These are phyloP conservation scores for Eristalinus sepulchralis DNA, from an alignment of 2,888 invertebrate genomes.

Conservation along the genomic window DNA sequence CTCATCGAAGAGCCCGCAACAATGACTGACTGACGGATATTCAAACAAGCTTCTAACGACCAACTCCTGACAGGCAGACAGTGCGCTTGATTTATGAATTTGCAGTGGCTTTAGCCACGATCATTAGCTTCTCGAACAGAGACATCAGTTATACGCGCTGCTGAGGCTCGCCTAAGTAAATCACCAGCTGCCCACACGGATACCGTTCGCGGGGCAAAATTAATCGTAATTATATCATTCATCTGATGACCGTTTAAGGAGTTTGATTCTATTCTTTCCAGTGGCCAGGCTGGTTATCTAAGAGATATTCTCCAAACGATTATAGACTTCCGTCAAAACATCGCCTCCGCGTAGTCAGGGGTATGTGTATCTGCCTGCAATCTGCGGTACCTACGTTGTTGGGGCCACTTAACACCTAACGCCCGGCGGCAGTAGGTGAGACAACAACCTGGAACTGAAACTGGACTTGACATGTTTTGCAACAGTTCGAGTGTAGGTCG, in stretches of 20 bases:
- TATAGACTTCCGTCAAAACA: constrained; percentile 63
- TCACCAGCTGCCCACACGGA: constrained; percentile 41
- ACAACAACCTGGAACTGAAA: background rate
- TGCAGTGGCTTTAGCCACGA: background rate
- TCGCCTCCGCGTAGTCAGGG: constrained; percentile 3
- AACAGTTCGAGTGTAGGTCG: background rate
- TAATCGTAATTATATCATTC: constrained; percentile 59
- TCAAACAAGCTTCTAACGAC: background rate
- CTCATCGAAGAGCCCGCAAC: background rate
- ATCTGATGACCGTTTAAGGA: constrained; percentile 46
- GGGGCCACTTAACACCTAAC: constrained; percentile 8
- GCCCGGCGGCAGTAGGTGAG: constrained; percentile 1
- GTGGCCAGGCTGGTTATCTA: constrained; percentile 36
- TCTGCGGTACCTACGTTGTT: background rate
- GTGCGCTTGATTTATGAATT: constrained; percentile 21
- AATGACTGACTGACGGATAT: background rate
- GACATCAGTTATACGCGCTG: constrained; percentile 19
- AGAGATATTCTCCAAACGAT: constrained; percentile 42
- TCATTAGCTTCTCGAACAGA: background rate
- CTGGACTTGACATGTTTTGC: background rate
- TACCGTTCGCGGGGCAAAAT: constrained; percentile 18
- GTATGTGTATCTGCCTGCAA: constrained; percentile 6
- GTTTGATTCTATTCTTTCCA: constrained; percentile 54
- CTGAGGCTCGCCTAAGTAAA: constrained; percentile 50
- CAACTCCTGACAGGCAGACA: background rate